These are phyloP conservation scores for Onychostruthus taczanowskii DNA, from an alignment of 2,113 vertebrate species.

Conservation along the genomic window DNA sequence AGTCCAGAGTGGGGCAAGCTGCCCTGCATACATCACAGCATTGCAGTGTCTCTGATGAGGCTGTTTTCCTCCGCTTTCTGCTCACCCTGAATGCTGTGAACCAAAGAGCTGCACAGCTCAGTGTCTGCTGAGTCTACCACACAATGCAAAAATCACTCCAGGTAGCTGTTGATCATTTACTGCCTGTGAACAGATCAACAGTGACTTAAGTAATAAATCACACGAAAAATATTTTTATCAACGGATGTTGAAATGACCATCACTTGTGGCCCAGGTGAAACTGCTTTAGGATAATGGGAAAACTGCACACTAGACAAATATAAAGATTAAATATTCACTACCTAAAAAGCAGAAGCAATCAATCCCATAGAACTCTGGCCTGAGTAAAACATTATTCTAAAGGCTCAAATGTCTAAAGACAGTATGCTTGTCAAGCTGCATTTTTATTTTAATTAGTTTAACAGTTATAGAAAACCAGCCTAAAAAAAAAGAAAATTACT, in stretches of 20 bases:
- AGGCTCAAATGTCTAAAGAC: background rate
- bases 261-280: background rate
- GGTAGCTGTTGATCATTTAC: background rate
- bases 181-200: background rate
- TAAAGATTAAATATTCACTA: background rate
- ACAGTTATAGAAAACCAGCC: background rate
- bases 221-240: background rate
- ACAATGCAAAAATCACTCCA: background rate
- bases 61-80: background rate
- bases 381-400: background rate
- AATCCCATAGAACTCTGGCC: background rate
- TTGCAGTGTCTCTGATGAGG: background rate
- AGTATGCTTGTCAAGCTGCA: background rate
- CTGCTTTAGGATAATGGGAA: background rate
- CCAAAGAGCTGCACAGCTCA: background rate
- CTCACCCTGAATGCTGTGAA: background rate
- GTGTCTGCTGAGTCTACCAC: background rate
- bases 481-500: background rate
- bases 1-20: background rate
- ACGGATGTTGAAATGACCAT: background rate
- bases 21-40: constrained; percentile 42
- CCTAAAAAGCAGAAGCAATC: background rate
- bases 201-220: background rate
- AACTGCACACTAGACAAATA: background rate
- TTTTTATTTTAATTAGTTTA: background rate